These are phyloP conservation scores for Xyrichtys novacula DNA, from an alignment of 2,797 vertebrate species.

Conservation along the genomic window DNA sequence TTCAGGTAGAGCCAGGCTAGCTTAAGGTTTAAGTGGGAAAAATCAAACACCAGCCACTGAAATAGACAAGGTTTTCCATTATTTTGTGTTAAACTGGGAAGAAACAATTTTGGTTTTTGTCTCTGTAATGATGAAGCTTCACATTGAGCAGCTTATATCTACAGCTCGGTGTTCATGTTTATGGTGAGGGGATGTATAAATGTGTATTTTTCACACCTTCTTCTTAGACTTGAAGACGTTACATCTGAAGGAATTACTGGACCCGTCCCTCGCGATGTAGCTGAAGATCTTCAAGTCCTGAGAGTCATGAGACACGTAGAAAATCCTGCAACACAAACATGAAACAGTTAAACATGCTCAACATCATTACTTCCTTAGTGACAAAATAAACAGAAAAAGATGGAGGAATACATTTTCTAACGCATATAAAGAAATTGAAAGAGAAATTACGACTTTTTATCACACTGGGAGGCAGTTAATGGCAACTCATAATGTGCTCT, in stretches of 20 bases:
- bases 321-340: constrained; percentile 83
- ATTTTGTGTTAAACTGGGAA: no score
- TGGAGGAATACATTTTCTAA: background rate
- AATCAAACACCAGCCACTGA: no score
- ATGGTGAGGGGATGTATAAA: no score
- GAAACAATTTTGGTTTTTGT: no score
- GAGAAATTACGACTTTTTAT: no score
- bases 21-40: no score
- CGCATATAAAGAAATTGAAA: constrained; percentile 5
- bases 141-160: no score
- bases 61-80: no score
- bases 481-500: no score
- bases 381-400: background rate
- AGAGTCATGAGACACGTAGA: constrained; percentile 91
- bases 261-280: constrained; percentile 89
- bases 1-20: background rate
- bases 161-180: no score
- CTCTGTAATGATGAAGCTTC: no score
- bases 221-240: constrained; percentile 94
- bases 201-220: constrained; percentile 79
- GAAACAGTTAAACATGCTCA: background rate
- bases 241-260: constrained; percentile 89
- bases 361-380: background rate
- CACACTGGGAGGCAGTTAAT: no score
- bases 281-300: constrained; percentile 93